Percentiles rank a stretch among this genome's conserved stretches.
phyloP scores from a whole-genome alignment of 2,888 invertebrate genomes.

The Drosophila pegasa region DNA sequence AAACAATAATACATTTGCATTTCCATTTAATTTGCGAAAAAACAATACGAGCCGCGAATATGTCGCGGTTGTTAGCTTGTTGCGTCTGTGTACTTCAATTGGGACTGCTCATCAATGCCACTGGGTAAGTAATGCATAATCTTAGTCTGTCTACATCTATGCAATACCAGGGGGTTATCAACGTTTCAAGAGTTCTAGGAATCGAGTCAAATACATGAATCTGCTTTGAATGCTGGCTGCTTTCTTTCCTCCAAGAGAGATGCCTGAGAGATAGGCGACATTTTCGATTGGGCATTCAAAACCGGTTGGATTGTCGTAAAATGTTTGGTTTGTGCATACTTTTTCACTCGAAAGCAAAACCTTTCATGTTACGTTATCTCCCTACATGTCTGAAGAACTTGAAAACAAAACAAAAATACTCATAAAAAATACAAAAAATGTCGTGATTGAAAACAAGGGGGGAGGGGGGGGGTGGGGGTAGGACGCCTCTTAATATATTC shows the following conservation, averaged over 20 bases:
- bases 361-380: slow-evolving; percentile 34
- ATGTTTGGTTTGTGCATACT: slow-evolving; percentile 33
- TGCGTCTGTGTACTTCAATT: slow-evolving; percentile 66
- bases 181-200: background rate
- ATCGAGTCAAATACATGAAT: background rate
- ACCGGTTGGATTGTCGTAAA: slow-evolving; percentile 44
- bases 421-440: background rate
- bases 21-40: slow-evolving; percentile 23
- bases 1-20: slow-evolving; percentile 16
- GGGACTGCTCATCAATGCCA: slow-evolving; percentile 63
- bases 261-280: slow-evolving; percentile 9
- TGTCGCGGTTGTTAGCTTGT: slow-evolving; percentile 63
- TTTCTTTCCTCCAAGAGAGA: slow-evolving; percentile 2
- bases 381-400: slow-evolving; percentile 15
- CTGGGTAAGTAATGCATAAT: slow-evolving; percentile 69
- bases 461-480: slow-evolving; percentile 14
- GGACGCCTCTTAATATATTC: slow-evolving; percentile 3
- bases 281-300: slow-evolving; percentile 26
- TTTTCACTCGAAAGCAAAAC: slow-evolving; percentile 15
- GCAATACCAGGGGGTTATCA: background rate
- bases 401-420: slow-evolving; percentile 16
- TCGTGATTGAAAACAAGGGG: slow-evolving; percentile 17
- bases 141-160: background rate
- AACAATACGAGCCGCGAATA: slow-evolving; percentile 32
- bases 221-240: background rate